Evolutionary conservation across 23 tunicate species (phyloP), one percentile per base, ranked within the genome.

Genomic region (Diplosoma virens): DNA sequence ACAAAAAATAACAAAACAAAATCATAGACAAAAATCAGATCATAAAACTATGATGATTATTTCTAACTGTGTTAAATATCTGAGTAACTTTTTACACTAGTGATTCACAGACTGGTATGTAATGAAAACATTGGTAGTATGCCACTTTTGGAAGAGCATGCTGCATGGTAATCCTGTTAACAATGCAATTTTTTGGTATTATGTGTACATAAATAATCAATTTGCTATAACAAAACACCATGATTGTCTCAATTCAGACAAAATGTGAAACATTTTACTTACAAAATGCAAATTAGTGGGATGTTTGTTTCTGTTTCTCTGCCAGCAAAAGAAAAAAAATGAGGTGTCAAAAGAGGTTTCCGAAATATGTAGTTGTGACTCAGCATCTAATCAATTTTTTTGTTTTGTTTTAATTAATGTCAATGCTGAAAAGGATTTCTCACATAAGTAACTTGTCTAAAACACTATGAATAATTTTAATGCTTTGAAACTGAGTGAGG

Each of bases 361-460:
- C 5, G 24, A 56, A 21, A 56, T 18, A 56, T 23, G 24, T 16
- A 56, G 64, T 56, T 18, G 24, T 56, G 64, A 6, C 22, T 56
- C 25, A 23, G 25, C 64, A 56, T 56, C 64, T 23, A 56, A n/a
- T 56, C 64, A 21, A 56, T 56, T 56, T 16, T 23, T 56, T 5
- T 56, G 64, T 21, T 56, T 14, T 18, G 64, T 56, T 56, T 56
- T 56, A 21, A 56, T 56, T 56, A 56, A 21, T 16, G 64, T 16
- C 64, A 56, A 56, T 16, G 64, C 22, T 16, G 24, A 56, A 56
- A 56, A 56, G 64, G 24, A 16, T 21, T 9, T 14, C 64, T 56
- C 24, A 6, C 64, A 56, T 56, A 56, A 56, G 64, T 56, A 56
- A n/a, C 24, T 56, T 56, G 64, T 56, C 64, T 5, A 56, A 56